A percentile compares a stretch with the other conserved stretches of the same genome.
Evolutionary conservation across 2,797 vertebrate genomes (phyloP).

Genomic region (Spatula clypeata): DNA sequence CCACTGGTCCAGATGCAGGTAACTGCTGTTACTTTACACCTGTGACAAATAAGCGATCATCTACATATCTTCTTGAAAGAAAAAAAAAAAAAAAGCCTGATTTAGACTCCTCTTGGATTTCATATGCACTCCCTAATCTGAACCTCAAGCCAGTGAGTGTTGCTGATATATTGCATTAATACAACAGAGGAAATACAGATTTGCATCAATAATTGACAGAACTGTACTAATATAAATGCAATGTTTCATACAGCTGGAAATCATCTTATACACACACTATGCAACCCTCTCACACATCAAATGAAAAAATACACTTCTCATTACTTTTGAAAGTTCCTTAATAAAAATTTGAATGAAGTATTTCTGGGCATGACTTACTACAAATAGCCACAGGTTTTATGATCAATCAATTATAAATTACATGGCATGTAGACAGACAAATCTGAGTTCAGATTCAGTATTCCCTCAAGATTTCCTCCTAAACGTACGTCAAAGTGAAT

Average conservation of each 20-base stretch:
- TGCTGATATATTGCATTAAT: background rate
- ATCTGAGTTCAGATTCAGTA: constrained; percentile 21
- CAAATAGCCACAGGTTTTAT: constrained; percentile 31
- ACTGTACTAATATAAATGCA: background rate
- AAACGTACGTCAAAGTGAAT: constrained; percentile 24
- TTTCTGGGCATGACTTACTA: constrained; percentile 17
- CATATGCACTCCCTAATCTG: background rate
- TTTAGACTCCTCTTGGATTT: background rate
- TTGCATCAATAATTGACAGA: background rate
- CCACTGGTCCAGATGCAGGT: background rate
- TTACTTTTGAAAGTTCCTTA: constrained; percentile 4
- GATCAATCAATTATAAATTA: constrained; percentile 52
- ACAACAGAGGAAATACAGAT: background rate
- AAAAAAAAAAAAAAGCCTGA: background rate
- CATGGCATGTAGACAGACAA: constrained; percentile 8
- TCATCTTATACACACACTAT: background rate
- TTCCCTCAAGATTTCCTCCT: constrained; percentile 48
- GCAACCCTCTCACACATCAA: background rate
- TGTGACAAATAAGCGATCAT: fast-evolving
- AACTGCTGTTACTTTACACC: background rate
- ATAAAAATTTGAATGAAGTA: background rate
- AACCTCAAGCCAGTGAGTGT: background rate
- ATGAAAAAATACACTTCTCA: background rate
- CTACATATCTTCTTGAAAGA: background rate
- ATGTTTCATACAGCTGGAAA: background rate